Evolutionary conservation across 2,113 vertebrate genomes (phyloP).

Genomic region (Proteles cristata): DNA sequence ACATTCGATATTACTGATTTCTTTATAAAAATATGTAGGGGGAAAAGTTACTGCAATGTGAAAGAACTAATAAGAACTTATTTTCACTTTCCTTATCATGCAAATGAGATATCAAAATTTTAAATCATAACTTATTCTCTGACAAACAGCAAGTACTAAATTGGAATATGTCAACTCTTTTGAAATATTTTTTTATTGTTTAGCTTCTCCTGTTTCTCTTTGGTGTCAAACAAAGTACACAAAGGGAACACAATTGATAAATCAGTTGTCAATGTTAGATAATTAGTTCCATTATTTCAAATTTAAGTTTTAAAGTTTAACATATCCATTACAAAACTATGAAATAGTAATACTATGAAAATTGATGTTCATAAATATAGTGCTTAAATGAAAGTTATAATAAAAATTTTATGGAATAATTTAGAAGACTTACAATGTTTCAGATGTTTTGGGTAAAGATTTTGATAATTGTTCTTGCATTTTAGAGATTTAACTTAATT

Average conservation of each 20-base stretch:
- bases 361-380: background rate
- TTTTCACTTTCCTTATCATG: conserved; percentile 33
- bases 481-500: background rate
- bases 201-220: background rate
- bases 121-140: conserved; percentile 9
- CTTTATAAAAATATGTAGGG: background rate
- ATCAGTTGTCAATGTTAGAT: conserved; percentile 9
- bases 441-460: background rate
- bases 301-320: conserved; percentile 66
- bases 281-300: conserved; percentile 56
- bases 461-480: background rate
- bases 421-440: background rate
- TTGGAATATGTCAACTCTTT: background rate
- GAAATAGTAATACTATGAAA: conserved; percentile 35
- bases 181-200: conserved; percentile 39
- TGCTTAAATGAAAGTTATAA: background rate
- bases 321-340: background rate
- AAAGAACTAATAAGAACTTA: conserved; percentile 21
- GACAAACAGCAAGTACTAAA: background rate
- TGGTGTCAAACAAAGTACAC: conserved; percentile 37
- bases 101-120: conserved; percentile 41
- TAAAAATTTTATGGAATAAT: conserved; percentile 49
- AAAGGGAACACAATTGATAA: background rate
- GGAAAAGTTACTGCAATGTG: background rate
- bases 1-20: background rate